phyloP scores from a whole-genome alignment of 2,797 vertebrate genomes.

The Rhinella marina region DNA sequence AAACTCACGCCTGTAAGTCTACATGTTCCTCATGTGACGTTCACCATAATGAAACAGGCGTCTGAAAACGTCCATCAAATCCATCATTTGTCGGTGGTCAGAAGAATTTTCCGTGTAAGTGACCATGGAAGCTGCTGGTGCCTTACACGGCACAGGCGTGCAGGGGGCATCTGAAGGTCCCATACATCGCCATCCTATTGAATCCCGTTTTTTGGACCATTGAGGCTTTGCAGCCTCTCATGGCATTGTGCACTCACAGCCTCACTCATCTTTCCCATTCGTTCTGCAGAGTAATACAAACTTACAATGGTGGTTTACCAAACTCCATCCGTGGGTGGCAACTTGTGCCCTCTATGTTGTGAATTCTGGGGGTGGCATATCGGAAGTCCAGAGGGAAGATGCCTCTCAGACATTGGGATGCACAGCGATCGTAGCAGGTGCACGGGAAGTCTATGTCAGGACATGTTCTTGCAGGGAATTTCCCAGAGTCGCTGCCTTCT shows the following conservation, averaged over 20 bases:
- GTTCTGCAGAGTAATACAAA: not conserved
- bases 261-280: not conserved
- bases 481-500: constrained; percentile 44
- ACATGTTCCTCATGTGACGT: too few species aligned
- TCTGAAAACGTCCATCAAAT: too few species aligned
- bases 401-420: constrained; percentile 24
- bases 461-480: constrained; percentile 56
- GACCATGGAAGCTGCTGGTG: too few species aligned
- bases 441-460: constrained; percentile 52
- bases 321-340: not conserved
- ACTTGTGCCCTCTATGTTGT: constrained; percentile 35
- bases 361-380: constrained; percentile 45
- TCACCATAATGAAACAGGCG: too few species aligned
- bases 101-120: too few species aligned
- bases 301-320: not conserved
- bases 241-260: not conserved
- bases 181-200: not conserved
- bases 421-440: constrained; percentile 46
- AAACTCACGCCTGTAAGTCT: too few species aligned
- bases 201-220: not conserved
- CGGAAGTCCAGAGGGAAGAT: not conserved
- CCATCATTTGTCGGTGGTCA: too few species aligned
- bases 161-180: too few species aligned
- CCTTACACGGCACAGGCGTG: too few species aligned
- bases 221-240: not conserved